Evolutionary conservation across 2,113 vertebrate species (phyloP).

Genomic region (Podiceps cristatus): DNA sequence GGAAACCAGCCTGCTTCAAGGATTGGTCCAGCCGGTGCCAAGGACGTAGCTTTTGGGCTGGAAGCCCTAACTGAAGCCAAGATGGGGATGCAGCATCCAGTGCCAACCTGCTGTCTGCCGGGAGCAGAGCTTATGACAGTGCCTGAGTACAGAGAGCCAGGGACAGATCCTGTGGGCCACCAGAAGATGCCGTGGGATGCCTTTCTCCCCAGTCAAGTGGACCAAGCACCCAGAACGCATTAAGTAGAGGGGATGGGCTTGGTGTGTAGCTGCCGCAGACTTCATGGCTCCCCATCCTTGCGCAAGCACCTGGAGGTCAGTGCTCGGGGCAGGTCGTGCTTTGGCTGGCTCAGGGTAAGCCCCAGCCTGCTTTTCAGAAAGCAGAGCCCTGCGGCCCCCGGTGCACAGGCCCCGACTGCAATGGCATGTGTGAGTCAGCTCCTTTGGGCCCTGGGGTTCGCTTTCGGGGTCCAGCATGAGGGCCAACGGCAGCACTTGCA

Average conservation of each 20-base stretch:
- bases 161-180: not conserved
- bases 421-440: not conserved
- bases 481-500: not conserved
- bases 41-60: not conserved
- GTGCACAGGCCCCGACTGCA: not conserved
- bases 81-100: not conserved
- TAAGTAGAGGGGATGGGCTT: not conserved
- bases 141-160: not conserved
- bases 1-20: not conserved
- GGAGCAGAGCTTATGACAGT: not conserved
- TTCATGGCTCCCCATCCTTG: not conserved
- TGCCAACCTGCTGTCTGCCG: not conserved
- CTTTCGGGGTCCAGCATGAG: not conserved
- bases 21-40: not conserved
- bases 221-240: not conserved
- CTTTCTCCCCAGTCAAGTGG: not conserved
- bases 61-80: not conserved
- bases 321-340: not conserved
- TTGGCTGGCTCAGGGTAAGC: not conserved
- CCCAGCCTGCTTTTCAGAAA: not conserved
- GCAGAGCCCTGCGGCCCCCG: not conserved
- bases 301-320: not conserved
- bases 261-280: accelerated
- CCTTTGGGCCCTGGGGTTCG: not conserved
- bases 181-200: not conserved